Base-by-base conservation (phyloP, 1,140 invertebrate genomes). In the Adoxophyes honmai region DNA sequence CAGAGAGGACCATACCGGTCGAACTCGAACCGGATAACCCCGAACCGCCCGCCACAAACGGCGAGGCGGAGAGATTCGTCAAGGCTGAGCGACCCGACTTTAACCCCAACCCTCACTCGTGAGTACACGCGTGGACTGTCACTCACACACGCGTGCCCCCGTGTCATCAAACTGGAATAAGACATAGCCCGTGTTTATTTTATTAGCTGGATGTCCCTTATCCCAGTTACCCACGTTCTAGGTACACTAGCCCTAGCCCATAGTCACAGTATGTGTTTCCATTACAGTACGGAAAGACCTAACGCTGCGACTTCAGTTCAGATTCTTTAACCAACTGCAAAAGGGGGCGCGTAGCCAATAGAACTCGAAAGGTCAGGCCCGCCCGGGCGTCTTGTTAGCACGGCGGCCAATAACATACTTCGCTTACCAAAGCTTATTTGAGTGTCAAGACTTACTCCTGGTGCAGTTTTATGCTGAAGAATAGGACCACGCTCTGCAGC, bases 211-310 rank as follows among this genome's bases (percentile, higher is more conserved):
- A 28, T 39, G 4, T 9, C 1, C 16, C 39, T n/a, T 42, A 42
- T 42, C 10, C 7, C 18, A 44, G 16, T 15, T 21, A 0, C 18
- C 42, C n/a, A 28, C 18, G 70, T 70, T 66, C 59, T 70, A 33
- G 10, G 2, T 9, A 28, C 42, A 48, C 42, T 28, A 28, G 21
- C 21, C 4, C 42, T 28, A 28, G 21, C 21, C 4, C 42, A 74
- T 70, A 73, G 73, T 75, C 73, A 79, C 68, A 64, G 63, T 81
- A 60, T 81, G 77, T 90, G 89, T 88, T 89, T 84, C 79, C 74
- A 82, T 91, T 93, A 91, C 94, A 96, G 95, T 96, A 95, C 94
- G 95, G 93, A 96, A 96, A 96, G 94, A 96, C 92, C 93, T 96
- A 93, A 94, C 94, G 90, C 93, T 96, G 93, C 94, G 94, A 92